These are phyloP conservation scores for Chlorospingus flavigularis DNA, from an alignment of 2,797 vertebrate genomes.

Conservation along the genomic window DNA sequence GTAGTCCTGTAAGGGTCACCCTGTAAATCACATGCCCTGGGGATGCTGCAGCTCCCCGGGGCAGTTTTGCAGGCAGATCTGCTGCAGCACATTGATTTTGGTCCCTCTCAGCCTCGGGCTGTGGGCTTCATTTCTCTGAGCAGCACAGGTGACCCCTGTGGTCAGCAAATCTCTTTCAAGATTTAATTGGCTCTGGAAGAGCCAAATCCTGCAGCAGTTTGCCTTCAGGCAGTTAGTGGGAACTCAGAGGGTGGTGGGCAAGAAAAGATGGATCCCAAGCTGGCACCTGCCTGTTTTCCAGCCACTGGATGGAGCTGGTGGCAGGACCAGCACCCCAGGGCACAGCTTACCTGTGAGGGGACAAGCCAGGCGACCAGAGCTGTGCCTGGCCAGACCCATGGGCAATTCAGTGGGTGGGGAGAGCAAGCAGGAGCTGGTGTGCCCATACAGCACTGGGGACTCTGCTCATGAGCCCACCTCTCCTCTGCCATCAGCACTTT, in stretches of 20 bases:
- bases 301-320: neutral
- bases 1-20: neutral
- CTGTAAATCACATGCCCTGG: neutral
- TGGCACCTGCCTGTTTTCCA: neutral
- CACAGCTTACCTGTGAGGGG: accelerated
- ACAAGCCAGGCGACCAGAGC: neutral
- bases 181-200: slow-evolving; percentile 2
- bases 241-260: accelerated
- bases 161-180: neutral
- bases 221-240: neutral
- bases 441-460: neutral
- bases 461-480: neutral
- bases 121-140: neutral
- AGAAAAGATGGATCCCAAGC: neutral
- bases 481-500: neutral
- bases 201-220: neutral
- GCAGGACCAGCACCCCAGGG: neutral
- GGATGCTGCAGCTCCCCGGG: neutral
- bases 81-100: neutral
- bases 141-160: neutral
- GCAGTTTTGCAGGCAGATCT: neutral
- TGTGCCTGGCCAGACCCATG: neutral
- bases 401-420: neutral
- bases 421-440: neutral
- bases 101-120: neutral